These are phyloP conservation scores for Melanaphis sacchari DNA, from an alignment of 1,140 invertebrate species.

Conservation along the genomic window DNA sequence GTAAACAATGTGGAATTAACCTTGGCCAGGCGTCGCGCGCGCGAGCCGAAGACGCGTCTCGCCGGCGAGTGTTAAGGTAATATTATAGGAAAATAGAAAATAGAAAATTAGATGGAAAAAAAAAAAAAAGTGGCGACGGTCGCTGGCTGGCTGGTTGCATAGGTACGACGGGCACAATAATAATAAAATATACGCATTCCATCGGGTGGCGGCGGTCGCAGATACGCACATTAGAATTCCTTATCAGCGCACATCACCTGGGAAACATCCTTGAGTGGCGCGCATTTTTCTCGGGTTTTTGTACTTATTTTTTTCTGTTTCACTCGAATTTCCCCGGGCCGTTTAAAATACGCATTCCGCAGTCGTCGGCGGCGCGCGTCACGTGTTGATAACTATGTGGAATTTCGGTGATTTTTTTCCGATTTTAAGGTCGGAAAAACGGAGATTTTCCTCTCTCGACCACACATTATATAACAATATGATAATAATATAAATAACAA, in stretches of 20 bases:
- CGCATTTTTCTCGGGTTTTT: constrained; percentile 42
- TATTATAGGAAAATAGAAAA: background rate
- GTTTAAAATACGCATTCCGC: background rate
- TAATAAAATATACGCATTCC: background rate
- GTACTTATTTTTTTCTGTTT: background rate
- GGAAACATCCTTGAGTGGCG: constrained; percentile 51
- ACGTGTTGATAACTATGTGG: constrained; percentile 51
- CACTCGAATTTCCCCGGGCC: background rate
- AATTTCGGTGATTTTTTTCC: constrained; percentile 19
- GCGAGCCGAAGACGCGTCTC: background rate
- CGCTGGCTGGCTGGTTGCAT: background rate
- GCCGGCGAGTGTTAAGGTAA: background rate
- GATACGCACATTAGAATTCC: constrained; percentile 55
- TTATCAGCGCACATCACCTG: constrained; percentile 21
- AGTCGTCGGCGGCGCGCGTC: background rate
- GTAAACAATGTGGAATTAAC: constrained; percentile 56
- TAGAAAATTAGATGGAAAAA: background rate
- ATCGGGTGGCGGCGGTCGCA: constrained; percentile 29
- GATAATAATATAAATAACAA: background rate
- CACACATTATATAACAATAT: background rate
- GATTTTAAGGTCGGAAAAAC: background rate
- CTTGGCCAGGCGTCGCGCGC: constrained; percentile 47
- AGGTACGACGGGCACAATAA: background rate
- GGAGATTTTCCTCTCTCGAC: background rate
- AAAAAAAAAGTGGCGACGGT: constrained; percentile 25